phyloP scores from a whole-genome alignment of 2,113 vertebrate species.

The Toxotes chatareus region DNA sequence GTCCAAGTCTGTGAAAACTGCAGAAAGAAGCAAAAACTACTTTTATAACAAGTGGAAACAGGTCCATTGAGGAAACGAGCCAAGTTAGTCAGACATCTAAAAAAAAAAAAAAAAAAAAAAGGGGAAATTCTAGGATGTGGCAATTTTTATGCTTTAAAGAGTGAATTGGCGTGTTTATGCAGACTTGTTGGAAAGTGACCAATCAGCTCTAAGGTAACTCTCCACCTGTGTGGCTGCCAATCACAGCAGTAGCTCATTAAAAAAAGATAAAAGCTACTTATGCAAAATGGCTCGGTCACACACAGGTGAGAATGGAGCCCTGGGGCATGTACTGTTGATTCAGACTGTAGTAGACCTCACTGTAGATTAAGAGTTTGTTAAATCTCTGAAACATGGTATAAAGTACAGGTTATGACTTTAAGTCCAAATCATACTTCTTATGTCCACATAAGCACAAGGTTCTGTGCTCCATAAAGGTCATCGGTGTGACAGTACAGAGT shows the following conservation, averaged over 20 bases:
- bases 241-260: slow-evolving; percentile 35
- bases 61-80: slow-evolving; percentile 29
- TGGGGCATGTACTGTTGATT: slow-evolving; percentile 2
- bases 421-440: no score
- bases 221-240: slow-evolving; percentile 37
- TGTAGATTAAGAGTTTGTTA: slow-evolving; percentile 10
- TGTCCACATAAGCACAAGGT: no score
- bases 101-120: background rate
- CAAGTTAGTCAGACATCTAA: background rate
- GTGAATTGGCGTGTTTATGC: background rate
- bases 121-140: slow-evolving; percentile 23
- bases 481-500: no score
- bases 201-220: slow-evolving; percentile 37
- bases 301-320: slow-evolving; percentile 56
- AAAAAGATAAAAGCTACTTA: slow-evolving; percentile 34
- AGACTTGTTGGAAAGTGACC: slow-evolving; percentile 44
- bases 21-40: background rate
- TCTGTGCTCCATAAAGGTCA: no score
- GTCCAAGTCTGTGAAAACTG: slow-evolving; percentile 22
- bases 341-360: background rate
- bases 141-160: slow-evolving; percentile 19
- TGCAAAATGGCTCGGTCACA: slow-evolving; percentile 38
- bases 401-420: no score
- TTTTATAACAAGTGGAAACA: slow-evolving; percentile 37
- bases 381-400: no score